Conservation (phyloP, 2,888 invertebrate species). For the Stramonita haemastoma region DNA sequence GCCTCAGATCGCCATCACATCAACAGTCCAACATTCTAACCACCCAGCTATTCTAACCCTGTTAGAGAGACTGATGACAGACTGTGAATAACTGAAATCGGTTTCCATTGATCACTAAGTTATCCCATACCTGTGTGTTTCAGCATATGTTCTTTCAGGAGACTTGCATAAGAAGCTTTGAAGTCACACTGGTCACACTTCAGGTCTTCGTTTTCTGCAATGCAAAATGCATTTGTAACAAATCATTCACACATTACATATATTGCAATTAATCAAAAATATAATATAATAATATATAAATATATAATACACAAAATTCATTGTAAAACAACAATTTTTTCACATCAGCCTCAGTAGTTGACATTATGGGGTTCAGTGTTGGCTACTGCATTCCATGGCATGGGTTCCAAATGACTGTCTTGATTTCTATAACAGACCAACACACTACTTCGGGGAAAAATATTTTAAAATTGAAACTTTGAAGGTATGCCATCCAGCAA, state of each 20-base stretch:
- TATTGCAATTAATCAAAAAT: too few species aligned
- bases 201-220: conserved; percentile 30
- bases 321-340: not conserved
- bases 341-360: not conserved
- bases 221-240: not conserved
- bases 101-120: too few species aligned
- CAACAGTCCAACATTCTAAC: too few species aligned
- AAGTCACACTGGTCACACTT: conserved; percentile 40
- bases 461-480: too few species aligned
- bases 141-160: conserved; percentile 33
- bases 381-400: not conserved
- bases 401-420: not conserved
- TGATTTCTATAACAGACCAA: not conserved
- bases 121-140: conserved; percentile 41
- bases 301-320: not conserved
- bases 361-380: not conserved
- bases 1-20: too few species aligned
- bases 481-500: too few species aligned
- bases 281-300: too few species aligned
- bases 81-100: too few species aligned
- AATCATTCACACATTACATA: too few species aligned
- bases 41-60: too few species aligned
- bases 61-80: too few species aligned
- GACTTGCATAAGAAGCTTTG: conserved; percentile 24
- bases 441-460: too few species aligned